Conservation (phyloP, 2,797 vertebrate species). For the Buphagus erythrorhynchus region DNA sequence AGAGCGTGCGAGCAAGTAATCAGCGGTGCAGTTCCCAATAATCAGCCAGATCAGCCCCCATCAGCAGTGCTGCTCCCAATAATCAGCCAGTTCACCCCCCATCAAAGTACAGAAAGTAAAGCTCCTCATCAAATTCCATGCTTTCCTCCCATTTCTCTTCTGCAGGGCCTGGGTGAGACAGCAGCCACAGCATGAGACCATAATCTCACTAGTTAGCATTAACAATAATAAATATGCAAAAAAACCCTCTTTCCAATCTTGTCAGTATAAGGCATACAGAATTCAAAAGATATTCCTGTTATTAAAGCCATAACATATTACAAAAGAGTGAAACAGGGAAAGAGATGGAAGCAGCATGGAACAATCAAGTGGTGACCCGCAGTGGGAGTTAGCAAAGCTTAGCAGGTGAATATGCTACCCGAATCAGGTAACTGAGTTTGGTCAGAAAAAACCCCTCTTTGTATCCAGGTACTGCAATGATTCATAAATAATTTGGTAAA, state of each 20-base stretch:
- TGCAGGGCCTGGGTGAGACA: neutral
- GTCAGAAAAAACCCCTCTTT: neutral
- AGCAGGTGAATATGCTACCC: neutral
- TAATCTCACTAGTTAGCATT: neutral
- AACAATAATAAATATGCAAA: neutral
- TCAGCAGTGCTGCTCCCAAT: neutral
- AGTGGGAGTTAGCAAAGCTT: neutral
- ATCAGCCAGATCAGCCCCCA: constrained; percentile 12
- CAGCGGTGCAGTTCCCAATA: neutral
- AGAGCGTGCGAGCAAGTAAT: neutral
- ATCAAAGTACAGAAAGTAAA: neutral
- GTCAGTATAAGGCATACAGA: neutral
- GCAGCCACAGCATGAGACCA: neutral
- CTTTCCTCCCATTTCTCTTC: neutral
- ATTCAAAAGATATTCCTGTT: neutral
- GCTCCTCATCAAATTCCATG: neutral
- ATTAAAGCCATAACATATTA: neutral
- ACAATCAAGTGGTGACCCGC: neutral
- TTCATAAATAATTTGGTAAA: neutral
- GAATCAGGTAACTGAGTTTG: neutral
- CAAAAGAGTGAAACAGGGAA: neutral
- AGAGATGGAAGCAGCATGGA: neutral
- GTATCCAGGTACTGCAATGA: neutral
- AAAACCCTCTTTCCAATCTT: neutral
- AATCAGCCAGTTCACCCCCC: neutral